Evolutionary conservation across 2,797 vertebrate genomes (phyloP).

Genomic region (Anomalospiza imberbis): DNA sequence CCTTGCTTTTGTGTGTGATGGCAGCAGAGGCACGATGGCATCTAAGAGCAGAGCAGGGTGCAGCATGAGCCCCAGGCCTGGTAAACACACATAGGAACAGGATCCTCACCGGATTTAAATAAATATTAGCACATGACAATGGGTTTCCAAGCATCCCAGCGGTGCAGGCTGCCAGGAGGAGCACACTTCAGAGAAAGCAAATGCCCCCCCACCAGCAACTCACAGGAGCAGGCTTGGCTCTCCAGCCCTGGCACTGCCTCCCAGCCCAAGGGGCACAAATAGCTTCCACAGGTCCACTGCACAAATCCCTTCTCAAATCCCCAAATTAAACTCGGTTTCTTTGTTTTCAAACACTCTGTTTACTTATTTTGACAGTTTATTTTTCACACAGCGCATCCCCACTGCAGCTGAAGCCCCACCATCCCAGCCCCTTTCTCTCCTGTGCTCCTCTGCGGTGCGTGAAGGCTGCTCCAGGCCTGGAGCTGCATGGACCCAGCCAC

Average conservation of each 20-base stretch:
- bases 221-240: background rate
- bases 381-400: background rate
- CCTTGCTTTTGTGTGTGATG: background rate
- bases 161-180: background rate
- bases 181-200: background rate
- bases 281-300: background rate
- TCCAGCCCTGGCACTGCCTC: background rate
- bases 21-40: background rate
- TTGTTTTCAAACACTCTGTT: background rate
- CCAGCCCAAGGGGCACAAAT: rapidly evolving
- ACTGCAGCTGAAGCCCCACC: background rate
- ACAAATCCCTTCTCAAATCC: background rate
- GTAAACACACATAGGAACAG: background rate
- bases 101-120: background rate
- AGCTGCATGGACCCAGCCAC: rapidly evolving
- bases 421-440: background rate
- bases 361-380: background rate
- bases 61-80: background rate
- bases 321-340: background rate
- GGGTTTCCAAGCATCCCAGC: background rate
- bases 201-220: background rate
- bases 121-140: background rate
- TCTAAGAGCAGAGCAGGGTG: background rate
- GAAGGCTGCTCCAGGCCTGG: background rate
- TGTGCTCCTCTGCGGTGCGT: no score